Evolutionary conservation across 2,888 invertebrate genomes (phyloP), one percentile per base, ranked within the genome.

Genomic region (Pterostichus madidus): DNA sequence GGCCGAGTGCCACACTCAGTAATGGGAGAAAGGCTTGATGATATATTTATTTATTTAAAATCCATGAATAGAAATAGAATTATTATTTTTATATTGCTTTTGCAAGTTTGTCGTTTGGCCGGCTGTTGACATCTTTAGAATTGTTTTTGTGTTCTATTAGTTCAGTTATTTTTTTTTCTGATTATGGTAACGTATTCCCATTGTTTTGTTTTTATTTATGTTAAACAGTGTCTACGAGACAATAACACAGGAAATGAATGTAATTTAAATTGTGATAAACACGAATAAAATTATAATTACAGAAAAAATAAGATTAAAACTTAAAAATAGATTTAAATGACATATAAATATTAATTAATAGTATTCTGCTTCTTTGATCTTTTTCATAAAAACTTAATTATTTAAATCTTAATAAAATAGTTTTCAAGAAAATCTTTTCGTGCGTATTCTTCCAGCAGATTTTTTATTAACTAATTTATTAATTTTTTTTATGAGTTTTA

Each of bases 221-320:
- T 7, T 71, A 44, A 71, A 17, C 13, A 71, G 68, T 24, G 44
- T 44, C 17, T 71, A n/a, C n/a, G 44, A 71, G 24, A 64, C 64
- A 64, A 71, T 71, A 71, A 71, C 68, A 71, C 68, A 71, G 44
- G 68, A 71, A 71, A 71, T 44, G 17, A 17, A 44, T 46, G 17
- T 17, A 71, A 44, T 39, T 64, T 35, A 35, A 39, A 5, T 13
- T 71, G 68, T 15, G 44, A 71, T 71, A 10, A 15, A 71, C 17
- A 15, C 44, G 68, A 44, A 71, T 44, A 71, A 68, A 68, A 7
- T 68, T n/a, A n/a, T n/a, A 39, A 64, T 64, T n/a, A 35, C 56
- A 15, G 8, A 17, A 56, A 56, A 56, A 56, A 52, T n/a, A 31
- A 32, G 61, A 61, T 61, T 31, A 32, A 11, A 10, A 31, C 10